Base-by-base conservation (phyloP, 2,888 invertebrate species). In the Abrostola triplasia region DNA sequence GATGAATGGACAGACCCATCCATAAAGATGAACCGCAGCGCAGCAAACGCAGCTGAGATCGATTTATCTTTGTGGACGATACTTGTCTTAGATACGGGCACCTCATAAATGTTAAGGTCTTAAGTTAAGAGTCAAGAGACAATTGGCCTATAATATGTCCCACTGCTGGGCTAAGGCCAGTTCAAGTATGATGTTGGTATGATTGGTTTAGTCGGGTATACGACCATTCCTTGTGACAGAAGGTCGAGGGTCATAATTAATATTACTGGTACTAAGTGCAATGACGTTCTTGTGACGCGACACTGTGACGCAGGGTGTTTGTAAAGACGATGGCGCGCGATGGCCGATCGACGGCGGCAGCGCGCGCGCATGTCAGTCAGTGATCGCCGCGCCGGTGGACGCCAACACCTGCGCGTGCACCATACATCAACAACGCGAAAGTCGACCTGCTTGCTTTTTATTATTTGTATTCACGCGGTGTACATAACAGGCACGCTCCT, bases 401-500 rank as follows among this genome's bases (percentile, higher is more conserved):
- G 86, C 85, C 86, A 83, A 83, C 86, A 86, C 85, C 82, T 84
- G 87, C 85, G 88, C 85, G 82, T 83, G 86, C 85, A 79, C 80
- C 73, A 75, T 74, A 82, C 82, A 82, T 82, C 81, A 70, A 81
- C 77, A 79, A 81, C 91, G 90, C 91, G 91, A 91, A 91, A 91
- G 88, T 91, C 86, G 84, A 83, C 79, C 81, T 83, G 86, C 83
- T 87, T 82, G 79, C 66, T 80, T 81, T 86, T 72, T 66, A 72
- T 86, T 89, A 88, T 90, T 91, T 88, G 88, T 91, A 92, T 92
- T 93, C 92, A 87, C 82, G 75, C 76, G 77, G 87, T 86, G 90
- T 86, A 83, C 82, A 79, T 75, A 77, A 67, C 79, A 80, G 79
- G 77, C 81, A 78, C 86, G 77, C 81, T 85, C 86, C 86, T 88